phyloP scores from a whole-genome alignment of 2,797 vertebrate species.

The Chiroxiphia lanceolata region DNA sequence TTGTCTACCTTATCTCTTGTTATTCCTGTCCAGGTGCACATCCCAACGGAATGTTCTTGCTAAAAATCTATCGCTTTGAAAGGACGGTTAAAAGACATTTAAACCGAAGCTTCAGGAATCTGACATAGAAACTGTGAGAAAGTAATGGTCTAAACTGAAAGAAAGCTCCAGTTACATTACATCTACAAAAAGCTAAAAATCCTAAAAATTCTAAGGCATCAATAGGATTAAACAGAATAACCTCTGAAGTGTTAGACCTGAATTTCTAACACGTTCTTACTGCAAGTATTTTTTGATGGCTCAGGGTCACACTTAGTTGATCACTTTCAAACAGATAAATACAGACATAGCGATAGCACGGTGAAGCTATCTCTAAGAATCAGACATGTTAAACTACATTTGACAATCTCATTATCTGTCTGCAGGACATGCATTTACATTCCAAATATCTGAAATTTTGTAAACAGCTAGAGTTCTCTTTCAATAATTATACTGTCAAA shows the following conservation, averaged over 20 bases:
- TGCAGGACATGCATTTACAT: not conserved
- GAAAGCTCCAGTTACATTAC: no score
- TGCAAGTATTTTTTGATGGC: not conserved
- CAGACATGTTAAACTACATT: conserved; percentile 8
- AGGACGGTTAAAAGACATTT: no score
- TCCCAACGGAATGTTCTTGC: no score
- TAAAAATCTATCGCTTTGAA: no score
- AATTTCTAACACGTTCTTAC: not conserved
- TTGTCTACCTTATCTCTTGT: no score
- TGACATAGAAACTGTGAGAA: no score
- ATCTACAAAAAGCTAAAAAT: no score
- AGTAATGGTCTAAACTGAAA: no score
- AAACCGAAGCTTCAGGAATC: no score
- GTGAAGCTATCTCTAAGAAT: not conserved
- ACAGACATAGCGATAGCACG: not conserved
- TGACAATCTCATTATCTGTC: conserved; percentile 23
- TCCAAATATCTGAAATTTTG: not conserved
- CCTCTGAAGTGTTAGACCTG: not conserved
- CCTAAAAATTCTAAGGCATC: no score
- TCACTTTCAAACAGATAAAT: not conserved
- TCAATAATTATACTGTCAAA: conserved; percentile 16
- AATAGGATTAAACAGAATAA: not conserved
- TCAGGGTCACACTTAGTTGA: not conserved
- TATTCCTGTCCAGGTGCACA: no score
- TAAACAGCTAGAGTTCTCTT: not conserved